These are phyloP conservation scores for Microtus richardsoni DNA, from an alignment of 2,113 vertebrate genomes.

Conservation along the genomic window DNA sequence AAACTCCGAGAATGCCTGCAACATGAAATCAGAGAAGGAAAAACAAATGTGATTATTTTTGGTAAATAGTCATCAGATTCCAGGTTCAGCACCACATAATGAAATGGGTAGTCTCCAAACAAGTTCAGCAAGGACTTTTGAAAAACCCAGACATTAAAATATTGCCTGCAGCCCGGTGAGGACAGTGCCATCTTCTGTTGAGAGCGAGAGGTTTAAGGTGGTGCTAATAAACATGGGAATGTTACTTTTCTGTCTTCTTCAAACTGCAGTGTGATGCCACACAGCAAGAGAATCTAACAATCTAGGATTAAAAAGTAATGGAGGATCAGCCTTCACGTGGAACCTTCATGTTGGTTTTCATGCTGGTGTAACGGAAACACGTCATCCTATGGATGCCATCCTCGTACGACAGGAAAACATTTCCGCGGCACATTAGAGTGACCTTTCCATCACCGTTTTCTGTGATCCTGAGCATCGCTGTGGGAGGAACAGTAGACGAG, in stretches of 20 bases:
- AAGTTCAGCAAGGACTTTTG: neutral
- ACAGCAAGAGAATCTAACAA: neutral
- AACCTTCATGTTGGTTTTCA: neutral
- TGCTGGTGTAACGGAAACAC: neutral
- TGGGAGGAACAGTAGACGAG: fast-evolving
- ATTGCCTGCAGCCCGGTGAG: neutral
- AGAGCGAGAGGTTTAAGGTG: neutral
- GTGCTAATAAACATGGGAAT: neutral
- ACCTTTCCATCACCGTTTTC: neutral
- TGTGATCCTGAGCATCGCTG: neutral
- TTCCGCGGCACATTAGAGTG: neutral
- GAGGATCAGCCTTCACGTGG: neutral
- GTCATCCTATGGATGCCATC: neutral
- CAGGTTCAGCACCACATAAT: neutral
- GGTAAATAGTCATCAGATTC: neutral
- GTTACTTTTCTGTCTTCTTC: neutral
- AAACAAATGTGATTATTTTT: neutral
- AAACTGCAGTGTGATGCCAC: neutral
- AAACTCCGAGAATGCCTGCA: constrained; percentile 41
- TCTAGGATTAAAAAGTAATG: neutral
- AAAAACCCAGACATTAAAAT: neutral
- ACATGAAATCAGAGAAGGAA: constrained; percentile 21
- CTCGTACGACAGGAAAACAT: neutral
- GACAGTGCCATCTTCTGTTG: neutral
- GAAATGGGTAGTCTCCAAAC: neutral